phyloP scores from a whole-genome alignment of 2,888 invertebrate genomes.

The Lasius fuliginosus region DNA sequence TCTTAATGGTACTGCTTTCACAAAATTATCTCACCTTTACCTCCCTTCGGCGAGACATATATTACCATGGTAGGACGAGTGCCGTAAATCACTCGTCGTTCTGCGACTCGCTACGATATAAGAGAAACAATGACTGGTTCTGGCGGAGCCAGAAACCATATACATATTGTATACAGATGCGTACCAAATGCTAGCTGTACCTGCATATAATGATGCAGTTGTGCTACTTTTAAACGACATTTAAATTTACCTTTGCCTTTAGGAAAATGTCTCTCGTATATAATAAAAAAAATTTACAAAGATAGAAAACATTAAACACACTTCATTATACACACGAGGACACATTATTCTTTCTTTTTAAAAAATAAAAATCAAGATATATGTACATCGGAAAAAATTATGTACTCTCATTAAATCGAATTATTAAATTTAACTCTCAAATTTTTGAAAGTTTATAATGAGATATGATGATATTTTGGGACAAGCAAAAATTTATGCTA shows the following conservation, averaged over 20 bases:
- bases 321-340: background rate
- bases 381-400: background rate
- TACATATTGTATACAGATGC: constrained; percentile 48
- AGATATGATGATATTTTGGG: background rate
- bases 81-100: constrained; percentile 72
- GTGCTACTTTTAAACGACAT: constrained; percentile 19
- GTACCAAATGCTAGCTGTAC: constrained; percentile 24
- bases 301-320: background rate
- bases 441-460: background rate
- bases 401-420: background rate
- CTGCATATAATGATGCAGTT: constrained; percentile 12
- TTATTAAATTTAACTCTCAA: background rate
- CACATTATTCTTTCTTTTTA: background rate
- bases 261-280: background rate
- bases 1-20: constrained; percentile 52
- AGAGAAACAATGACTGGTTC: constrained; percentile 67
- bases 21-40: constrained; percentile 62
- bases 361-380: background rate
- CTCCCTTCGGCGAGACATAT: constrained; percentile 55
- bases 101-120: constrained; percentile 56
- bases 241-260: background rate
- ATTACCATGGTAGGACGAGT: constrained; percentile 65
- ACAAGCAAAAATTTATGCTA: background rate
- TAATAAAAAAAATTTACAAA: background rate
- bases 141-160: constrained; percentile 2